Evolutionary conservation across 2,888 invertebrate genomes (phyloP).

Genomic region (Campoplex capitator): DNA sequence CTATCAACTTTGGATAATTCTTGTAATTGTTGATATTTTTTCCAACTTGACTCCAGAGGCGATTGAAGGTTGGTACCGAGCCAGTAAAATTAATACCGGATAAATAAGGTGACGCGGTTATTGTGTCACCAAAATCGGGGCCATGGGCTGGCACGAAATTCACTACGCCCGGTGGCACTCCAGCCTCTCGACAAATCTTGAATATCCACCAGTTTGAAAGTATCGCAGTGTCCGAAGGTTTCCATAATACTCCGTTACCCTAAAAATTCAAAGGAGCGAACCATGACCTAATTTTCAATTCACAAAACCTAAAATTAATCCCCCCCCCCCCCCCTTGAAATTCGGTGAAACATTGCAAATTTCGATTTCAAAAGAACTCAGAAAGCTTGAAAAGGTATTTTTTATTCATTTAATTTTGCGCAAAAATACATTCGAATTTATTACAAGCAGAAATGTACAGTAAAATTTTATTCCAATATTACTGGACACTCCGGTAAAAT

Average conservation of each 20-base stretch:
- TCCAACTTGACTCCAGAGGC: conserved; percentile 96
- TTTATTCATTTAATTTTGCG: no score
- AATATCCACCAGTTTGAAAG: conserved; percentile 98
- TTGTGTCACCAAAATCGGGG: conserved; percentile 96
- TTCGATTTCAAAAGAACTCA: no score
- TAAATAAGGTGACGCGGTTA: conserved; percentile 93
- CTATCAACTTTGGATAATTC: conserved; percentile 96
- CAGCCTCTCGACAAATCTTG: conserved; percentile 97
- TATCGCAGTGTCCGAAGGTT: conserved; percentile 98
- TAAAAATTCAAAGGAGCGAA: conserved; percentile 79
- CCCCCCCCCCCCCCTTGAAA: no score
- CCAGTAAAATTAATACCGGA: conserved; percentile 99
- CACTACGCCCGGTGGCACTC: conserved; percentile 97
- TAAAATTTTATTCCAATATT: no score
- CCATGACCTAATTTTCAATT: background rate
- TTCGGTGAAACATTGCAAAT: no score
- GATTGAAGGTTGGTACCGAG: conserved; percentile 97
- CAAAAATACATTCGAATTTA: no score
- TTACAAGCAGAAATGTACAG: no score
- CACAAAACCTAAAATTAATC: background rate
- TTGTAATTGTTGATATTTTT: conserved; percentile 93
- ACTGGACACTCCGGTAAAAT: no score
- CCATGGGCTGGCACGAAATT: conserved; percentile 99
- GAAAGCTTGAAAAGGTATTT: no score
- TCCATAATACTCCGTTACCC: conserved; percentile 99